Base-by-base conservation (phyloP, 1,140 invertebrate species). In the Chionoecetes opilio region DNA sequence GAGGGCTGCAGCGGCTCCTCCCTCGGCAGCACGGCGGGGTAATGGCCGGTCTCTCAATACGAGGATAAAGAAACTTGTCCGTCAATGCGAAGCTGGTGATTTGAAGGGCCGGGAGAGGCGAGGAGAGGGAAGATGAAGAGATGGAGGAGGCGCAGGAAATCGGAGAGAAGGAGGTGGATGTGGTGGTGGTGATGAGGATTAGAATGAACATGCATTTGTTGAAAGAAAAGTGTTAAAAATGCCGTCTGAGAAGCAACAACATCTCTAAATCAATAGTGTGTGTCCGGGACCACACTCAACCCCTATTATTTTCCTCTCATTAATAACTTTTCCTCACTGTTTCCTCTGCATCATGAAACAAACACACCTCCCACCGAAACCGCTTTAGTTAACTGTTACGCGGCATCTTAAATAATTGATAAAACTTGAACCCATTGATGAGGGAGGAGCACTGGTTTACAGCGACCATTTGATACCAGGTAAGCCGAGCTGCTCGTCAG, bases 401-500 rank as follows among this genome's bases (percentile, higher is more conserved):
- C 63, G 26, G 21, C 63, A n/a, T 75, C 63, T 75, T 5, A 75
- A n/a, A 75, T 75, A 75, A 75, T 75, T 75, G 63, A 75, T 75
- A 75, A 75, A 75, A 75, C 63, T 75, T 26, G 63, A 75, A n/a
- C n/a, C 63, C 63, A 75, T 75, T 75, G 63, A 75, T 75, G 21
- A 75, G 63, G n/a, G 26, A n/a, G n/a, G n/a, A n/a, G 63, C 63
- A n/a, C 21, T n/a, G 63, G 21, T n/a, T 75, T 75, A 75, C 11
- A 75, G 21, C n/a, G 34, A 35, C 32, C 41, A 26, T 75, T 63
- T 32, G 90, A 91, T 91, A n/a, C 90, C 90, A 31, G 53, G 53
- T 34, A 46, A 46, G 38, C 90, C 34, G 53, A 34, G 38, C 26
- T 31, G 26, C 90, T 63, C 46, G 53, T 91, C 90, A 91, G 90